Evolutionary conservation across 2,113 vertebrate genomes (phyloP).

Genomic region (Glaucidium brasilianum): DNA sequence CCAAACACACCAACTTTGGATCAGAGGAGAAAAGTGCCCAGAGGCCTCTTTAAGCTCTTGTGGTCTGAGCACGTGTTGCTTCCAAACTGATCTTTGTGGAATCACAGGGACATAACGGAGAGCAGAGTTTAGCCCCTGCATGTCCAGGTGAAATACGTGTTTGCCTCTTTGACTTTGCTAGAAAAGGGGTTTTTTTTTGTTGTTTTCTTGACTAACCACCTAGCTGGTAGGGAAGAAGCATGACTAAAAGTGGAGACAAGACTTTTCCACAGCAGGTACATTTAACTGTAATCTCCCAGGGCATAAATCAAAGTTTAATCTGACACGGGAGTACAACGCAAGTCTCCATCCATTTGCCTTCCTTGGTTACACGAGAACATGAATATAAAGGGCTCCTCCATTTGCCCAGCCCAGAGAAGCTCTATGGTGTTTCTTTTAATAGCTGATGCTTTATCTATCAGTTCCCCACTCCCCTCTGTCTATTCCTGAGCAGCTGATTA

Average conservation of each 20-base stretch:
- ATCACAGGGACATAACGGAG: fast-evolving
- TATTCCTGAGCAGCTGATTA: not conserved
- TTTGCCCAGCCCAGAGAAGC: not conserved
- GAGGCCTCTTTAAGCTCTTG: not conserved
- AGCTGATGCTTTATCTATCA: constrained; percentile 31
- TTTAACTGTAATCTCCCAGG: not conserved
- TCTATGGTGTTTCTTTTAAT: not conserved
- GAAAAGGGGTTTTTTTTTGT: not conserved
- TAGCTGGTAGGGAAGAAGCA: not conserved
- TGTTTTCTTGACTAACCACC: not conserved
- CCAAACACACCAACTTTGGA: not conserved
- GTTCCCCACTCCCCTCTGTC: not conserved
- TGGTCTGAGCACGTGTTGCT: not conserved
- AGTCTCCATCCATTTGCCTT: not conserved
- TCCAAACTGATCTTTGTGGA: not conserved
- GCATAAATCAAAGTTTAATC: constrained; percentile 37
- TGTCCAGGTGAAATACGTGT: not conserved
- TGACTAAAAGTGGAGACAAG: not conserved
- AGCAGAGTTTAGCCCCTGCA: not conserved
- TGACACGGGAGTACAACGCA: not conserved
- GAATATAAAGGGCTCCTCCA: not conserved
- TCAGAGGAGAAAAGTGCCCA: not conserved
- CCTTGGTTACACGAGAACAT: not conserved
- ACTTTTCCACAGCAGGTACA: not conserved
- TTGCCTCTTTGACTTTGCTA: not conserved